Base-by-base conservation (phyloP, 2,888 invertebrate genomes). In the Caenorhabditis angaria region DNA sequence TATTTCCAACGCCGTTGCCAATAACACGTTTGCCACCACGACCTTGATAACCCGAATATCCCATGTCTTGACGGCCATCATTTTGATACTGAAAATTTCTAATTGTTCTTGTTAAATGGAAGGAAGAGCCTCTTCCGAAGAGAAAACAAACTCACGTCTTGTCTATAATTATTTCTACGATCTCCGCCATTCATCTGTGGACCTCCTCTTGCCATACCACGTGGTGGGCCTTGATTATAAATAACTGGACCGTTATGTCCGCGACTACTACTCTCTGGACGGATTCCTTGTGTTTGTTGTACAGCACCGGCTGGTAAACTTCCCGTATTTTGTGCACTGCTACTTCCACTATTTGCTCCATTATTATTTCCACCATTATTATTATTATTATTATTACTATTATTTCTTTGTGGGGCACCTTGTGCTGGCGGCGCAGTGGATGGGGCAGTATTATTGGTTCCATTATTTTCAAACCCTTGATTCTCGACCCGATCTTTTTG, bases 401-500 rank as follows among this genome's bases (percentile, higher is more conserved):
- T 35, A 51, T n/a, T 51, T 29, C 41, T 10, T 8, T 10, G 50
- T 22, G 50, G 18, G 6, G 50, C 50, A 18, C 22, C 50, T 24
- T 24, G 50, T 24, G n/a, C 24, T 54, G n/a, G 5, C 24, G 29
- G 25, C 25, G 25, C 41, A 22, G 41, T 47, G 29, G 10, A 6
- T 53, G 67, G 14, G 56, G 27, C 22, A 53, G 2, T 54, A 28
- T 10, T 18, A 54, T 24, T 54, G 54, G n/a, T 18, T 3, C 27
- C 27, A 5, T 12, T 35, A 54, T 28, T 54, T 8, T 29, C 55
- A 56, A 32, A 18, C 20, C 68, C 51, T 5, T 68, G 56, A 14
- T 66, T 69, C 51, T 80, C 79, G 5, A 73, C 77, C 28, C 79
- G 65, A 29, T 65, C 76, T 48, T 76, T 77, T 41, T 77, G 77